Percentiles rank a stretch among this genome's conserved stretches.
phyloP scores from a whole-genome alignment of 1,140 invertebrate species.

The Dinoponera quadriceps region DNA sequence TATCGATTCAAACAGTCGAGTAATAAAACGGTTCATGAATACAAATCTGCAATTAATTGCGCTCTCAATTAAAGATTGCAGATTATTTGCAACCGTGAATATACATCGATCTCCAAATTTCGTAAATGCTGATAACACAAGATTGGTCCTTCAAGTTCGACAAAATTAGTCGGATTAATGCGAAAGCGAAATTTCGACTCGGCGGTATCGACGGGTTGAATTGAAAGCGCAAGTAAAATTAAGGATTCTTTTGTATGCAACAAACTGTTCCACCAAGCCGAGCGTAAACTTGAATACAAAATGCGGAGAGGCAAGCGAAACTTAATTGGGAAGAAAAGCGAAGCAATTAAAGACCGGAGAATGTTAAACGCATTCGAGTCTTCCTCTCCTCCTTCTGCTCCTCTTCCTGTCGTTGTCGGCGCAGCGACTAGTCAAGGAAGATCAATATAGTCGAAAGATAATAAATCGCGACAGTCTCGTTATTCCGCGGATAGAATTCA shows the following conservation, averaged over 20 bases:
- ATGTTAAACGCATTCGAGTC: constrained; percentile 25
- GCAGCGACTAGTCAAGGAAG: constrained; percentile 33
- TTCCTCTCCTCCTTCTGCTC: background rate
- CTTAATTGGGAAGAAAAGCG: constrained; percentile 31
- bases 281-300: constrained; percentile 12
- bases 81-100: too few species aligned
- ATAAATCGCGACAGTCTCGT: constrained; percentile 45
- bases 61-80: too few species aligned
- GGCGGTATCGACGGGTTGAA: background rate
- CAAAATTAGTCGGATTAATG: background rate
- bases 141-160: too few species aligned
- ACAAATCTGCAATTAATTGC: too few species aligned
- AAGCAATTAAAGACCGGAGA: constrained; percentile 42
- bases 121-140: too few species aligned
- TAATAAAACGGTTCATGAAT: too few species aligned
- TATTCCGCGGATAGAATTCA: constrained; percentile 25
- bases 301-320: constrained; percentile 1
- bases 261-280: background rate
- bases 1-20: too few species aligned
- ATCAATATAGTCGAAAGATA: constrained; percentile 50
- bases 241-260: background rate
- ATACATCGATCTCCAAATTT: too few species aligned
- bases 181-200: background rate
- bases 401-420: constrained; percentile 2
- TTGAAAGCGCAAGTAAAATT: background rate